Evolutionary conservation across 2,797 vertebrate genomes (phyloP), one percentile per base, ranked within the genome.

Genomic region (Sebastes miniatus): DNA sequence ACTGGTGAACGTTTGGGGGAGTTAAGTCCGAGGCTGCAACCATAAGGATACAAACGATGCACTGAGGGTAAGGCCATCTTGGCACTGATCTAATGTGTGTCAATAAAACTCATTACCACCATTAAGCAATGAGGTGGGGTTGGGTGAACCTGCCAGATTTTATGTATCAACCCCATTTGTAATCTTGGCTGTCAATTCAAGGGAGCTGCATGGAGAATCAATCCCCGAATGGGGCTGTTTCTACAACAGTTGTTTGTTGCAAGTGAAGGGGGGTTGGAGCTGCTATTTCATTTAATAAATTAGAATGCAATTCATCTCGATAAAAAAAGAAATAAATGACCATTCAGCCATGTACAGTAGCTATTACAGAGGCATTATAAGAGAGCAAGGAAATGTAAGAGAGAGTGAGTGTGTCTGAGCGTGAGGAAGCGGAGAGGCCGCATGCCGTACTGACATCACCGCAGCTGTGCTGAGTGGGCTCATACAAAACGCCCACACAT

Each of bases 381-480:
- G 54, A 32, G 61, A 25, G 72, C 43, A n/a, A 78, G 73, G n/a
- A 31, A 59, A 73, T 76, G 56, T 54, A 70, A 66, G 34, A 62
- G 52, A 32, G 22, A 24, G 13, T 22, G 39, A 11, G 59, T n/a
- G 80, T 11, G 36, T 50, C 4, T 58, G 79, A 32, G 72, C 12
- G 59, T 8, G 39, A 22, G 67, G 59, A 77, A 73, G 56, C 5
- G 2, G 69, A 83, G 81, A 83, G 83, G 85, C 78, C 43, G 52
- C 83, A 78, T 78, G 81, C 77, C 69, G 18, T 69, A 83, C 65
- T 88, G 88, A 92, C 91, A 92, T 93, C 92, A 88, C 82, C 18
- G 63, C 93, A 94, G 92, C 91, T 93, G 93, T 89, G 88, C 86
- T 76, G 84, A 92, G 88, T 86, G 92, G 90, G 89, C 86, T 91